Evolutionary conservation across 2,113 vertebrate species (phyloP).

Genomic region (Otocyon megalotis): DNA sequence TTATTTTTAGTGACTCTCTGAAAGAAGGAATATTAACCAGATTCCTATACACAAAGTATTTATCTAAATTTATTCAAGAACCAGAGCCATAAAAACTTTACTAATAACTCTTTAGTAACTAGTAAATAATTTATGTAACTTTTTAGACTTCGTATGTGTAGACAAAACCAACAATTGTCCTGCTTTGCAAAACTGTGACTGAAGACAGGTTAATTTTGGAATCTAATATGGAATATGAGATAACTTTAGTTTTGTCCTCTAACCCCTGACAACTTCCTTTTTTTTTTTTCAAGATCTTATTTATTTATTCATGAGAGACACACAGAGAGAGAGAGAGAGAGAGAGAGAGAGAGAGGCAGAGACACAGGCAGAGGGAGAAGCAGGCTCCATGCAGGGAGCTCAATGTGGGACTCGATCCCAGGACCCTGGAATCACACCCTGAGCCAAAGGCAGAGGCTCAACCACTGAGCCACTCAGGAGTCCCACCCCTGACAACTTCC

Average conservation of each 20-base stretch:
- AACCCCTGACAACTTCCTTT: neutral
- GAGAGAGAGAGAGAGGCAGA: too few species aligned
- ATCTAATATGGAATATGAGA: neutral
- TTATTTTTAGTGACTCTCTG: conserved; percentile 24
- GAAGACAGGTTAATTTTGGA: neutral
- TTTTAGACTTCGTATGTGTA: neutral
- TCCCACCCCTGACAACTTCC: neutral
- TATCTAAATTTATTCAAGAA: conserved; percentile 8
- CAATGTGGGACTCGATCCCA: too few species aligned
- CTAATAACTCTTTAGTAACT: neutral
- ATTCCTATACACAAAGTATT: neutral
- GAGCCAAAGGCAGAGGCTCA: too few species aligned
- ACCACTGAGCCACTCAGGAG: too few species aligned
- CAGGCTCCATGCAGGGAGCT: too few species aligned
- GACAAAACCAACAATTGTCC: neutral
- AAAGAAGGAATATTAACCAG: conserved; percentile 25
- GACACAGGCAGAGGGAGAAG: too few species aligned
- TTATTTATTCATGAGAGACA: too few species aligned
- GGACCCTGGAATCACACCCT: too few species aligned
- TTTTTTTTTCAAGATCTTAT: too few species aligned
- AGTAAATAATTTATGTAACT: neutral
- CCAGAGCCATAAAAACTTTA: neutral
- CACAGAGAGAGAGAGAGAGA: too few species aligned
- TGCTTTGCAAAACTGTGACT: neutral
- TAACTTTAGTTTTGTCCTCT: neutral